Evolutionary conservation across 2,113 vertebrate genomes (phyloP).

Genomic region (Galemys pyrenaicus): DNA sequence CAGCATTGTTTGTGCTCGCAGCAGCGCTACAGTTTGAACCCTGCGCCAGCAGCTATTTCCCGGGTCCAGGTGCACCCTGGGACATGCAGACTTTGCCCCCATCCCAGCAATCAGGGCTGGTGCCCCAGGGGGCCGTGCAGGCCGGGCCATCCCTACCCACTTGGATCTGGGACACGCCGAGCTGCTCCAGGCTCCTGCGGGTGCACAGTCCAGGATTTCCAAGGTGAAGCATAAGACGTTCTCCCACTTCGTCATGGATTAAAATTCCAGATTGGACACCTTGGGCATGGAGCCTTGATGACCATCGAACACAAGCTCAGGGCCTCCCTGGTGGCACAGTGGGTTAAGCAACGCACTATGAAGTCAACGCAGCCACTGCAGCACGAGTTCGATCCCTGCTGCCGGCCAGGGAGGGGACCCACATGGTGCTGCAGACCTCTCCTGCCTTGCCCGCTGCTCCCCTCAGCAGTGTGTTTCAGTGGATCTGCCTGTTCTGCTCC

Average conservation of each 20-base stretch:
- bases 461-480: no score
- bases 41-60: neutral
- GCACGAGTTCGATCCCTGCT: no score
- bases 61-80: neutral
- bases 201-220: neutral
- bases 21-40: neutral
- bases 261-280: constrained; percentile 49
- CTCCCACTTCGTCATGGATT: neutral
- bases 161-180: fast-evolving
- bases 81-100: neutral
- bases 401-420: no score
- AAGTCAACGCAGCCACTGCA: no score
- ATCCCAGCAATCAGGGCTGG: neutral
- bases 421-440: no score
- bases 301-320: neutral
- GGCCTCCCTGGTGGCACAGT: no score
- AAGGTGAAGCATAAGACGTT: neutral
- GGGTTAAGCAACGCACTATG: no score
- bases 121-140: fast-evolving
- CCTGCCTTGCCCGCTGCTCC: no score
- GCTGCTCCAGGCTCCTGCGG: neutral
- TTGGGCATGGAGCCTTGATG: constrained; percentile 23
- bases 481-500: no score
- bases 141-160: neutral
- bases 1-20: fast-evolving